Conservation (phyloP, 2,888 invertebrate species). For the Dysmachus trigonus region DNA sequence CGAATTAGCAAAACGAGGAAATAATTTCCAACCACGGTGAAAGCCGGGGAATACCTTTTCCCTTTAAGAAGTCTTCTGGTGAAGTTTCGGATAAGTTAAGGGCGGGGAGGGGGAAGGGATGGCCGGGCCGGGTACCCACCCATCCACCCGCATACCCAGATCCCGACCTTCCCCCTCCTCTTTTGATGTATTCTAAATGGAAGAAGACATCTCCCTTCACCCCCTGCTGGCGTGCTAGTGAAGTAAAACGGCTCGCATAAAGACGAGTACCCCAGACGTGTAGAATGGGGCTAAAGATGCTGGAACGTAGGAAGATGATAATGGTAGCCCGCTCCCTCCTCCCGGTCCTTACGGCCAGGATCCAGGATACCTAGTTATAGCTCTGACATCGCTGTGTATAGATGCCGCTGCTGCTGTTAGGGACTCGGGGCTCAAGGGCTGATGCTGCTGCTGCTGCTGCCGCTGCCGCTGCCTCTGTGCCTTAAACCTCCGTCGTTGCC, state of each 20-base stretch:
- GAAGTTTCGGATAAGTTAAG: slow-evolving; percentile 40
- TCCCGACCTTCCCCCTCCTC: slow-evolving; percentile 1
- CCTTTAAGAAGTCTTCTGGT: slow-evolving; percentile 42
- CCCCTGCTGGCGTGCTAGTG: background rate
- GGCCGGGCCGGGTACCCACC: background rate
- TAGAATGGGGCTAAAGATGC: background rate
- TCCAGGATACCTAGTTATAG: slow-evolving; percentile 10
- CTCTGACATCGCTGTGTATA: slow-evolving; percentile 4
- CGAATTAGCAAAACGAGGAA: slow-evolving; percentile 45
- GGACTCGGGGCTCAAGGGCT: background rate
- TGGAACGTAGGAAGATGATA: slow-evolving; percentile 35
- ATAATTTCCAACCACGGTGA: slow-evolving; percentile 44
- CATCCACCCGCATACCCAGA: slow-evolving; percentile 32
- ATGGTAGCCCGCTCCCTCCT: slow-evolving; percentile 32
- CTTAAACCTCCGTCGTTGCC: slow-evolving; percentile 37
- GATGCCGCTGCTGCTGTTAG: background rate
- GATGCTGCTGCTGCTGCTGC: background rate
- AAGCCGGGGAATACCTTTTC: slow-evolving; percentile 33
- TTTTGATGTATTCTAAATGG: slow-evolving; percentile 40
- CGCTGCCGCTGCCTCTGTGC: background rate
- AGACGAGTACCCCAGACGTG: slow-evolving; percentile 40
- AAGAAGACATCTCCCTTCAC: slow-evolving; percentile 34
- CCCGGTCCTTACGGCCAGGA: slow-evolving; percentile 30
- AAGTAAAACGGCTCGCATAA: slow-evolving; percentile 41
- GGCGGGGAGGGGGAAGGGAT: too few species aligned